These are phyloP conservation scores for Synchiropus splendidus DNA, from an alignment of 2,113 vertebrate species.

Conservation along the genomic window DNA sequence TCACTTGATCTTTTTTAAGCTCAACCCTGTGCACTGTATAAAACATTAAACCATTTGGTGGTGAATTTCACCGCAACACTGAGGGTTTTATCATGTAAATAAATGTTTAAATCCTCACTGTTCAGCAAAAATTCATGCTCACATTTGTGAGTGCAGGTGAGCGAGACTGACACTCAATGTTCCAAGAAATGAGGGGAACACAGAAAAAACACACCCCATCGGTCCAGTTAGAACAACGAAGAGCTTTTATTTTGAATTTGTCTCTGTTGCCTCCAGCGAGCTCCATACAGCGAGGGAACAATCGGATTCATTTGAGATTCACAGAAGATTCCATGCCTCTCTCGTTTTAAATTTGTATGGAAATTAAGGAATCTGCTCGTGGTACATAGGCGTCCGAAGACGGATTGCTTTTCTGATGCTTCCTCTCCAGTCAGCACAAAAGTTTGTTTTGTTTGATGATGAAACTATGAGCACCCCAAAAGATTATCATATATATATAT, in stretches of 20 bases:
- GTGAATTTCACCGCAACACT: no score
- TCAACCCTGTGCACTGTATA: no score
- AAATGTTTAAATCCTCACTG: no score
- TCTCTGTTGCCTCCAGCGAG: conserved; percentile 40
- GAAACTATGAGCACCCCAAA: no score
- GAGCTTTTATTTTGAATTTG: conserved; percentile 59
- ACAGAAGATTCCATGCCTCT: conserved; percentile 60
- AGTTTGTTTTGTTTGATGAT: conserved; percentile 29
- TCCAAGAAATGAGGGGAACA: not conserved
- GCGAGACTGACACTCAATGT: conserved; percentile 16
- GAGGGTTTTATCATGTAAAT: no score
- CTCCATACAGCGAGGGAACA: conserved; percentile 54
- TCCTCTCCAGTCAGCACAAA: conserved; percentile 54
- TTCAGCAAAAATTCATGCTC: conserved; percentile 2
- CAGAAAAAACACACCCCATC: conserved; percentile 3
- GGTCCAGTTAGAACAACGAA: conserved; percentile 45
- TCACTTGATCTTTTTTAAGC: no score
- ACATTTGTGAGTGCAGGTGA: conserved; percentile 18
- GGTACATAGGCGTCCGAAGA: conserved; percentile 60
- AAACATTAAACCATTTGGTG: no score
- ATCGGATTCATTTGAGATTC: conserved; percentile 68
- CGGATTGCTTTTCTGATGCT: conserved; percentile 38
- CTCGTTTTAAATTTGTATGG: conserved; percentile 67
- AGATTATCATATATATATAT: no score
- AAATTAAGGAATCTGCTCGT: conserved; percentile 66